Evolutionary conservation across 2,888 invertebrate genomes (phyloP).

Genomic region (Trileptium ribeirensis): DNA sequence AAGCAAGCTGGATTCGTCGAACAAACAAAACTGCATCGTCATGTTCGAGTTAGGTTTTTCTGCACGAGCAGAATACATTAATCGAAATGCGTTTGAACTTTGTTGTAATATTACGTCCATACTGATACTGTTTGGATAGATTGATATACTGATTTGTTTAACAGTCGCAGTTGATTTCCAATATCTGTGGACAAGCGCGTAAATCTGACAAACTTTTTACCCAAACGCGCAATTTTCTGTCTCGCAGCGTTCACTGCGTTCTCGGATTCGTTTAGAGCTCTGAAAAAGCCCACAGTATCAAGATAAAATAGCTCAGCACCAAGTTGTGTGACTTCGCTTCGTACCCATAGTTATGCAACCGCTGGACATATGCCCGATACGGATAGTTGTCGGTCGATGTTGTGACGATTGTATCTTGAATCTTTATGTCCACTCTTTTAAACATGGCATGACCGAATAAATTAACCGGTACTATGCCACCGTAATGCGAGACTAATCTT

Average conservation of each 20-base stretch:
- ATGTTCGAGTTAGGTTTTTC: background rate
- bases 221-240: too few species aligned
- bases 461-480: background rate
- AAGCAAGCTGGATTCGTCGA: too few species aligned
- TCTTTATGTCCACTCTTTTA: too few species aligned
- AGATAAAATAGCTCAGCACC: too few species aligned
- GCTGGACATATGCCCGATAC: background rate
- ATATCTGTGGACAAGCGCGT: too few species aligned
- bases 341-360: background rate
- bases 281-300: too few species aligned
- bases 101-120: too few species aligned
- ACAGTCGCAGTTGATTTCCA: background rate
- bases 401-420: too few species aligned
- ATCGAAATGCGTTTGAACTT: background rate
- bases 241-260: too few species aligned
- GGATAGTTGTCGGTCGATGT: background rate
- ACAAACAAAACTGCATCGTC: background rate
- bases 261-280: too few species aligned
- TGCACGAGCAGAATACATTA: background rate
- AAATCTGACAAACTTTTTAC: too few species aligned
- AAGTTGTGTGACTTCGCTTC: background rate
- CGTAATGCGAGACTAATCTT: too few species aligned
- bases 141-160: background rate
- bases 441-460: background rate
- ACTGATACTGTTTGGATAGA: background rate